These are phyloP conservation scores for Basileuterus tristriatus DNA, from an alignment of 2,797 vertebrate species.

Conservation along the genomic window DNA sequence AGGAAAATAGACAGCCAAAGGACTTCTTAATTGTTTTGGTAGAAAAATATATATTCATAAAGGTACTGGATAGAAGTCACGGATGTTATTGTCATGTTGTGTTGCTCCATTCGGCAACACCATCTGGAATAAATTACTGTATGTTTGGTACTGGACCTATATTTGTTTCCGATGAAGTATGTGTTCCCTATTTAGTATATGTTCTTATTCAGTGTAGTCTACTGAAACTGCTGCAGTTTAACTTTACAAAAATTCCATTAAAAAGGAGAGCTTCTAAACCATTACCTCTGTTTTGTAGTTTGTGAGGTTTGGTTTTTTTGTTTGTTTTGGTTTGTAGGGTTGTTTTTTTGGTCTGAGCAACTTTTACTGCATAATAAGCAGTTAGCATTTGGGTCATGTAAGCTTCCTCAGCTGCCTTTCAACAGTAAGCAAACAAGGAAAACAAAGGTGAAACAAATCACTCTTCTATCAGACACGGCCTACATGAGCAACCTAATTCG, in stretches of 20 bases:
- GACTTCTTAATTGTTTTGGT: not conserved
- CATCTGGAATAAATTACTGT: not conserved
- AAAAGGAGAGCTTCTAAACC: not conserved
- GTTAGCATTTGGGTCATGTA: not conserved
- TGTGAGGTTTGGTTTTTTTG: not conserved
- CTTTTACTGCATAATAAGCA: not conserved
- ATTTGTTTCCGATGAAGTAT: not conserved
- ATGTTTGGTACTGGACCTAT: not conserved
- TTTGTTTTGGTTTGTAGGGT: not conserved
- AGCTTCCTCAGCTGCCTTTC: not conserved
- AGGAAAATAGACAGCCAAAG: not conserved
- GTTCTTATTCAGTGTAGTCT: not conserved
- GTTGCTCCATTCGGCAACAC: not conserved
- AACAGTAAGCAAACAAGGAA: not conserved
- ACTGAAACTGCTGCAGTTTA: not conserved
- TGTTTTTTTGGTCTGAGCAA: not conserved
- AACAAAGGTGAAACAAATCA: accelerated
- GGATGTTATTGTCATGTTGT: not conserved
- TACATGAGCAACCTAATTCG: not conserved
- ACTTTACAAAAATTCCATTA: not conserved
- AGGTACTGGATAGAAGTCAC: not conserved
- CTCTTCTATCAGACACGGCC: not conserved
- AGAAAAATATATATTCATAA: not conserved
- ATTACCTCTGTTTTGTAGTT: not conserved
- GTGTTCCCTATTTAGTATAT: not conserved